Evolutionary conservation across 2,888 invertebrate species (phyloP).

Genomic region (Xanthorhoe designata): DNA sequence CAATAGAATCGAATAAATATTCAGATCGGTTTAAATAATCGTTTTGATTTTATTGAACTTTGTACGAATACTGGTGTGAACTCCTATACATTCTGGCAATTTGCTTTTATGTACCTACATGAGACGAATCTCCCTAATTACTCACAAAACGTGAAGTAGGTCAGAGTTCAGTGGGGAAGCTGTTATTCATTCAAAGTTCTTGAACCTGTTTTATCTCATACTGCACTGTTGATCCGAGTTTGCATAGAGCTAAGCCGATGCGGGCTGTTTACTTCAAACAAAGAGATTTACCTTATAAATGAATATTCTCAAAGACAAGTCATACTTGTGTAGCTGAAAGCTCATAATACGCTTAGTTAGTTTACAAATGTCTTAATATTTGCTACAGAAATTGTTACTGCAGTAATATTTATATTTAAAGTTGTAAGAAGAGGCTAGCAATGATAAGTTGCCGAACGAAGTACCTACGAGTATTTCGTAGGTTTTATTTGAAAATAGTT

Average conservation of each 20-base stretch:
- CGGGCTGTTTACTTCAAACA: slow-evolving; percentile 44
- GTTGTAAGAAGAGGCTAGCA: no score
- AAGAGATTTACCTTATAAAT: slow-evolving; percentile 33
- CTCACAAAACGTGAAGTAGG: slow-evolving; percentile 56
- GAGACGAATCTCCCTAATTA: slow-evolving; percentile 56
- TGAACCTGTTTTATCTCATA: slow-evolving; percentile 75
- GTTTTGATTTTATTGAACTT: neutral
- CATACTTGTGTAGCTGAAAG: slow-evolving; percentile 7
- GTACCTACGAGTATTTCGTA: no score
- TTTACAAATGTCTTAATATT: neutral
- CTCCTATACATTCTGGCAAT: slow-evolving; percentile 13
- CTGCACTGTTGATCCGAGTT: slow-evolving; percentile 65
- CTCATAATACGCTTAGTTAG: neutral
- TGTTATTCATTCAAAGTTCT: slow-evolving; percentile 72
- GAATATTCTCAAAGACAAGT: slow-evolving; percentile 10
- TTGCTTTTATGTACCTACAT: slow-evolving; percentile 28
- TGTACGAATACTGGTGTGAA: neutral
- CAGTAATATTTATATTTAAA: no score
- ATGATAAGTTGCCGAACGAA: no score
- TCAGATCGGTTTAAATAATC: neutral
- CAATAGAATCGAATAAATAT: slow-evolving; percentile 6
- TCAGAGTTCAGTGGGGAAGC: slow-evolving; percentile 63
- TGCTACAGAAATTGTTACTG: neutral
- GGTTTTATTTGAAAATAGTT: no score
- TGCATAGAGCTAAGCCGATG: slow-evolving; percentile 56